Evolutionary conservation across 2,113 vertebrate genomes (phyloP), one percentile per base, ranked within the genome.

Genomic region (Garra rufa): DNA sequence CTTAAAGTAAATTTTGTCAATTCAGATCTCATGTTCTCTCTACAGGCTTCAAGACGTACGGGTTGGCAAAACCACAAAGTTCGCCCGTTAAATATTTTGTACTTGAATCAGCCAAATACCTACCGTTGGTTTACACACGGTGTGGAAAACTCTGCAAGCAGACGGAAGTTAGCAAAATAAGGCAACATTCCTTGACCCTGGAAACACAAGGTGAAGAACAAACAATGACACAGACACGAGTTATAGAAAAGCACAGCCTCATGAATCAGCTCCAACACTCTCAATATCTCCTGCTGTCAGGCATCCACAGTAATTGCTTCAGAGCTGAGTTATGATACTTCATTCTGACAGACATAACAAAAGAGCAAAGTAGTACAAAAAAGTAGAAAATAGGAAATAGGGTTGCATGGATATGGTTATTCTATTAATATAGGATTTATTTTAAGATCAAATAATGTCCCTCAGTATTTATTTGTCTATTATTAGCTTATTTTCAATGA

Each of bases 91-190:
- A 41, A 43, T 43, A 70, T 71, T 50, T 30, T 73, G 38, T 57
- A 83, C 38, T 46, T 30, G 48, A 79, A 74, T 69, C 55, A 46
- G 28, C 19, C 13, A 34, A 76, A 67, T 82, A 96, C 97, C 85
- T 96, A 99, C 98, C 98, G 95, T 94, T 99, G 98, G 92, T 99
- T 99, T 91, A 99, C 97, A 91, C 98, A 99, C 28, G 98, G 98
- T 86, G 97, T 99, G 88, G 98, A 99, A 91, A 99, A 96, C 92
- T 99, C 98, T 67, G 98, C 97, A 76, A 99, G 95, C 89, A 99
- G 95, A 85, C 97, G 98, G 92, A 98, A 98, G 94, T 99, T 99
- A 89, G 96, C 98, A 94, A 99, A 91, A 92, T 97, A 99, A 88
- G 92, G 94, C 94, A 99, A 95, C 88, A 95, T 90, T 93, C 97